Base-by-base conservation (phyloP, 2,113 vertebrate species). In the Lepus timidus region DNA sequence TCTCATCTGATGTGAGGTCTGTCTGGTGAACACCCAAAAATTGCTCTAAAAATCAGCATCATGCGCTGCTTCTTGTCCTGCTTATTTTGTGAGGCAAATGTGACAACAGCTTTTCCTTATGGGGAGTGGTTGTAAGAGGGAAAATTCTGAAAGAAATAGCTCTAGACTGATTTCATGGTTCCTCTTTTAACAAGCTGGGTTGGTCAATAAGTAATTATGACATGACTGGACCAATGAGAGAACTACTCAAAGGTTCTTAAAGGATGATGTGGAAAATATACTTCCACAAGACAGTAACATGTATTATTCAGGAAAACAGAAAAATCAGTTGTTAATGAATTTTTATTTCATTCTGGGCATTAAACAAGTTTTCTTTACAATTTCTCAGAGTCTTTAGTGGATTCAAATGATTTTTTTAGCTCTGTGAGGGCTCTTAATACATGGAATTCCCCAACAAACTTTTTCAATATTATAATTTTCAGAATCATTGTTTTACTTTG, bases 381-480 rank as follows among this genome's bases (percentile, higher is more conserved):
- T 2, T 80, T 55, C 12, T 39, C 39, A 39, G n/a, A 31, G 8
- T 67, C 49, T 74, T 91, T 81, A 44, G 67, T 67, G 33, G 14
- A 31, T 61, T 44, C 55, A n/a, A 29, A 33, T 73, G 74, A 51
- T n/a, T 73, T 71, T 94, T 75, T 75, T 9, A 20, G 9, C 20
- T 81, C 12, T 10, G 36, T 16, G 22, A 39, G 1, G 27, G 9
- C 29, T 49, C 19, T 44, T 82, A 76, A 31, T 49, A 65, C 20
- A 9, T 70, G 19, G 9, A 81, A 68, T 82, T 78, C 87, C 71
- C 44, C 19, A 62, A 70, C 25, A 44, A 58, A 44, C 19, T 36
- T 85, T 78, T 79, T 73, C 55, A 67, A n/a, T 44, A 8, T 84
- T 70, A 84, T 84, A 85, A 52, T 27, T 86, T 73, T 86, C 19